A percentile compares a stretch with the other conserved stretches of the same genome.
Conservation (phyloP, 2,797 vertebrate species). For the Sebastes oblongus region DNA sequence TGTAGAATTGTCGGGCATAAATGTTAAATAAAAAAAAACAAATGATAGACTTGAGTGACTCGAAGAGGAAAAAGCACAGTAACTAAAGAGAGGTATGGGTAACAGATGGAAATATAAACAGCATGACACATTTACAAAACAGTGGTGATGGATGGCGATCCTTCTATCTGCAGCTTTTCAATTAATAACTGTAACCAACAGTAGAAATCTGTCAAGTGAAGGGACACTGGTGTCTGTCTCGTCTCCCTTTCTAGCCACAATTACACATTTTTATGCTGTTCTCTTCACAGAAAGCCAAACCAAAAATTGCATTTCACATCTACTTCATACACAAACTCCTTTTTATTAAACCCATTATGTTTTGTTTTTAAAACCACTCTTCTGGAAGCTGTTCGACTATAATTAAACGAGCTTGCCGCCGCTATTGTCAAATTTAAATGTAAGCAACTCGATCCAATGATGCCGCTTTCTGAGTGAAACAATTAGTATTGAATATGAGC, state of each 20-base stretch:
- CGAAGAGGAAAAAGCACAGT: slow-evolving; percentile 20
- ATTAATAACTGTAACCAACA: slow-evolving; percentile 17
- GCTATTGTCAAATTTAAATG: slow-evolving; percentile 31
- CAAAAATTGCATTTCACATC: background rate
- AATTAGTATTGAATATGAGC: slow-evolving; percentile 60
- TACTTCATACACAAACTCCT: slow-evolving; percentile 13
- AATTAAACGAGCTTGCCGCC: slow-evolving; percentile 28
- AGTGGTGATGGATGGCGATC: slow-evolving; percentile 38
- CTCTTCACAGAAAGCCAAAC: background rate
- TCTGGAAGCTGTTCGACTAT: slow-evolving; percentile 6
- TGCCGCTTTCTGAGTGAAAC: slow-evolving; percentile 40
- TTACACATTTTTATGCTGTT: background rate
- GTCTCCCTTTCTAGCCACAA: background rate
- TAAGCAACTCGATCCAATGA: slow-evolving; percentile 31
- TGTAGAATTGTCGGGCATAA: slow-evolving; percentile 31
- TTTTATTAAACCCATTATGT: slow-evolving; percentile 2
- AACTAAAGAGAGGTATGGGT: slow-evolving; percentile 38
- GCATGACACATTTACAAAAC: slow-evolving; percentile 53
- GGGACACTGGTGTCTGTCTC: background rate
- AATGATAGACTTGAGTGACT: slow-evolving; percentile 42
- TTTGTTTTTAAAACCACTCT: slow-evolving; percentile 14
- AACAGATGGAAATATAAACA: slow-evolving; percentile 42
- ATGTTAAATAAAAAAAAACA: slow-evolving; percentile 11
- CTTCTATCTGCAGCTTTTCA: slow-evolving; percentile 2
- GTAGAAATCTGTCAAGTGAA: background rate